These are phyloP conservation scores for Aproaerema taeniolella DNA, from an alignment of 2,888 invertebrate species.

Conservation along the genomic window DNA sequence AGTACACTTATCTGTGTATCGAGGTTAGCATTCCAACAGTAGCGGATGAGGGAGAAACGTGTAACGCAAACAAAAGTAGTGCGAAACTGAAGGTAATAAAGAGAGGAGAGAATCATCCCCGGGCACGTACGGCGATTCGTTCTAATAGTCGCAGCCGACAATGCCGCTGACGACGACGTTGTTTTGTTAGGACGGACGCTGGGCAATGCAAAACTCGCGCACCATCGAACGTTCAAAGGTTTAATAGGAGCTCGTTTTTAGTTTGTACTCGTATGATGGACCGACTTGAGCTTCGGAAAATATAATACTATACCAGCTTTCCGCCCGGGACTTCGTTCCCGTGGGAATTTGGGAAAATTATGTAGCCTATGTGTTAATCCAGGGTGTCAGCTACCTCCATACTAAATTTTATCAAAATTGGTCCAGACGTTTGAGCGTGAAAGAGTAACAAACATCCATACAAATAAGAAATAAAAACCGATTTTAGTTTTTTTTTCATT, in stretches of 20 bases:
- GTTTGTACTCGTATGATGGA: not conserved
- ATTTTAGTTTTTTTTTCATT: no score
- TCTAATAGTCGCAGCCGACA: slow-evolving; percentile 64
- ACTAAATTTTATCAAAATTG: no score
- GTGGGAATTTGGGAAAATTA: no score
- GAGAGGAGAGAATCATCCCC: slow-evolving; percentile 46
- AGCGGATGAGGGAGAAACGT: slow-evolving; percentile 29
- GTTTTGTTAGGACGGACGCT: slow-evolving; percentile 64
- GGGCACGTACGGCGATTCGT: slow-evolving; percentile 66
- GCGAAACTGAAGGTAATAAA: slow-evolving; percentile 17
- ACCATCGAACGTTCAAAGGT: slow-evolving; percentile 12
- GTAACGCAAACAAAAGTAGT: slow-evolving; percentile 1
- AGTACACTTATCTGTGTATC: no score
- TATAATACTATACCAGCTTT: no score
- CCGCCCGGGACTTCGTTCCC: no score
- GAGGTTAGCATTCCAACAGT: slow-evolving; percentile 45
- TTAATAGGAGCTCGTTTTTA: slow-evolving; percentile 38
- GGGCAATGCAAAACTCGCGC: slow-evolving; percentile 50
- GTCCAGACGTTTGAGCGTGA: no score
- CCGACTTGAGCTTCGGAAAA: not conserved
- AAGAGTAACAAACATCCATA: no score
- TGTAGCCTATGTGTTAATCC: no score
- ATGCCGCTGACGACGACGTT: slow-evolving; percentile 41
- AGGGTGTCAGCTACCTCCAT: no score
- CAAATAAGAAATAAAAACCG: no score